Evolutionary conservation across 1,140 invertebrate genomes (phyloP).

Genomic region (Lysiphlebus fabarum): DNA sequence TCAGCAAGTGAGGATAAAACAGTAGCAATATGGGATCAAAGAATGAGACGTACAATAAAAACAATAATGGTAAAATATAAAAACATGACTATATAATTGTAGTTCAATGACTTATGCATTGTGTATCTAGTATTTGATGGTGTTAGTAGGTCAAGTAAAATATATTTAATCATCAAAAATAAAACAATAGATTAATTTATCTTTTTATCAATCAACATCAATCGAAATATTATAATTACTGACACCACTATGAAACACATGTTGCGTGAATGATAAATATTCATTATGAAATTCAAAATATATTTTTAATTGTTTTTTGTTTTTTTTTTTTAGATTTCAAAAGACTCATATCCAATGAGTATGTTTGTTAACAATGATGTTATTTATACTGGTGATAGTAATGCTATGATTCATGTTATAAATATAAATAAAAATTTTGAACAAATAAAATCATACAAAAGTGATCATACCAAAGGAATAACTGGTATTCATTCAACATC

Average conservation of each 20-base stretch:
- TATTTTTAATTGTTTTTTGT: slow-evolving; percentile 9
- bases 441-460: slow-evolving; percentile 37
- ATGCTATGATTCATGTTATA: slow-evolving; percentile 40
- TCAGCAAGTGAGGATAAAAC: slow-evolving; percentile 49
- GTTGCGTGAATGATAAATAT: too few relatives aligned
- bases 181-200: slow-evolving; percentile 6
- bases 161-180: not conserved
- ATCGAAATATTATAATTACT: too few relatives aligned
- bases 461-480: slow-evolving; percentile 40
- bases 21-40: slow-evolving; percentile 45
- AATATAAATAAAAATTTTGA: slow-evolving; percentile 42
- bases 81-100: too few relatives aligned
- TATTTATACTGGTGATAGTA: slow-evolving; percentile 43
- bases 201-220: not conserved
- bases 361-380: slow-evolving; percentile 37
- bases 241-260: too few relatives aligned
- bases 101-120: too few relatives aligned
- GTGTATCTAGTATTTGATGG: too few relatives aligned
- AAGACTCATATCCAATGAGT: slow-evolving; percentile 44
- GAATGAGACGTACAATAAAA: slow-evolving; percentile 36
- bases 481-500: slow-evolving; percentile 38
- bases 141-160: slow-evolving; percentile 28
- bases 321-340: slow-evolving; percentile 34
- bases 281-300: not conserved
- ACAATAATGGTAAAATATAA: slow-evolving; percentile 17